Base-by-base conservation (phyloP, 1,140 invertebrate genomes). In the Drosophila santomea region DNA sequence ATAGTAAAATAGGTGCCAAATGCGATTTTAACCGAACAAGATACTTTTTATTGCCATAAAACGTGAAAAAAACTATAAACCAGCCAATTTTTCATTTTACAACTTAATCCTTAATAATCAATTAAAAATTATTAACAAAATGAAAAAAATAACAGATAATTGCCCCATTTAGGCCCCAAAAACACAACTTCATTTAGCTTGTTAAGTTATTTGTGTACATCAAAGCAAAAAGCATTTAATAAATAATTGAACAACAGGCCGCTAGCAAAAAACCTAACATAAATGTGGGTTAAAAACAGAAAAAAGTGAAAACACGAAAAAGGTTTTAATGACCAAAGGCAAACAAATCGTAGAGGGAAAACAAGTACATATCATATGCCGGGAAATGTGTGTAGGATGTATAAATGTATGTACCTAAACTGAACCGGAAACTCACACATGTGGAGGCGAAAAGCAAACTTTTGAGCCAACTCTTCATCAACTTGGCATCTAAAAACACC, bases 251-350 rank as follows among this genome's bases (percentile, higher is more conserved):
- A 77, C 68, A 58, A 57, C 51, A 54, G 3, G 28, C 50, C 61
- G 28, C 43, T 44, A 48, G 54, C 38, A 67, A 62, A 43, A 43
- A 48, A 54, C 57, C 39, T 41, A 73, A 77, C 61, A 62, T 44
- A 64, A 72, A 64, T 68, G 77, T 57, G 54, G 59, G 76, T 66
- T 41, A 61, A 80, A 74, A 23, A 50, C 39, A 57, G 54, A 36
- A 74, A 58, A 59, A 52, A 54, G 64, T 54, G 60, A 68, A 57
- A 81, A 72, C 72, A 84, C 35, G 57, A 80, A 76, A 80, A 80
- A 51, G 62, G 62, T 80, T 80, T 80, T 76, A 80, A 72, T 76
- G 66, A 80, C 76, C 59, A 38, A 76, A 66, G 48, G 32, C 64
- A 82, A 83, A 66, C 74, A 71, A 83, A 82, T 71, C 43, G 48